Conservation (phyloP, 2,113 vertebrate species). For the Daubentonia madagascariensis region DNA sequence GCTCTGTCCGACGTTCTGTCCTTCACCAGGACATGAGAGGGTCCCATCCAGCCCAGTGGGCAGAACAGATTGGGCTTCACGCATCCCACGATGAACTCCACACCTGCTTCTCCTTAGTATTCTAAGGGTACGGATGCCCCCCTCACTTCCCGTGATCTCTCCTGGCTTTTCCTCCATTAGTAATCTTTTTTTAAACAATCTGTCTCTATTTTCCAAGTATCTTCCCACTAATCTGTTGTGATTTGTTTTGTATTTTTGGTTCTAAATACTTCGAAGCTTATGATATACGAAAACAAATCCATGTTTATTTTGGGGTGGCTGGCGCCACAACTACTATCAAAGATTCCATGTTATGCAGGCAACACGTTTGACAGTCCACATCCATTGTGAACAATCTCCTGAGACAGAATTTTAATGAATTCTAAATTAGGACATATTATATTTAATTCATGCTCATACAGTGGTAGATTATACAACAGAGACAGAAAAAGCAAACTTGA, state of each 20-base stretch:
- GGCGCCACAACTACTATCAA: neutral
- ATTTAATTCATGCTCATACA: neutral
- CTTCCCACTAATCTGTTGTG: slow-evolving; percentile 40
- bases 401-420: neutral
- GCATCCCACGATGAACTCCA: rapidly evolving
- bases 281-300: slow-evolving; percentile 25
- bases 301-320: slow-evolving; percentile 37
- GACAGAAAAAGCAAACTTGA: neutral
- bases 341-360: neutral
- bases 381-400: neutral
- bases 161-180: neutral
- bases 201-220: slow-evolving; percentile 49
- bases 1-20: neutral
- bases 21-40: neutral
- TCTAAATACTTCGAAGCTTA: slow-evolving; percentile 51
- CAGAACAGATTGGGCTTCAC: rapidly evolving
- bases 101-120: neutral
- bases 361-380: neutral
- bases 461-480: neutral
- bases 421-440: neutral
- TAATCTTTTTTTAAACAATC: neutral
- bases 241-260: slow-evolving; percentile 54
- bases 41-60: rapidly evolving
- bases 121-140: rapidly evolving
- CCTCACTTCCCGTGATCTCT: neutral